Evolutionary conservation across 2,113 vertebrate genomes (phyloP), one percentile per base, ranked within the genome.

Genomic region (Prionailurus viverrinus): DNA sequence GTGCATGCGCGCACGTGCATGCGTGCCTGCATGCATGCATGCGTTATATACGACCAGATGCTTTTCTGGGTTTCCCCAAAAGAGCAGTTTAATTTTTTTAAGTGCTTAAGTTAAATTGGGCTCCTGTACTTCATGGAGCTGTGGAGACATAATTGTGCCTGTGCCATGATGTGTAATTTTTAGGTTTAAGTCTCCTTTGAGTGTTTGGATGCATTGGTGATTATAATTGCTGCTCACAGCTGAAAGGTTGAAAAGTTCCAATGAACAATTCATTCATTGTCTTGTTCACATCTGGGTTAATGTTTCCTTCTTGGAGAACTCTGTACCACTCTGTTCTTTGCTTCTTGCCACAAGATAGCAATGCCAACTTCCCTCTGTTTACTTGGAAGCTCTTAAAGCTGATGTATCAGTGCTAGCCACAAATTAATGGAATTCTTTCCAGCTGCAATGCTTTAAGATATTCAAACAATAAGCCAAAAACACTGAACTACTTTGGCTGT

Each of bases 341-440:
- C 98, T 97, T 97, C 96, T 98, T 97, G 98, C 98, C 98, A 98
- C 98, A 98, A 98, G 98, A 97, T 97, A 98, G 97, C 92, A 76
- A 97, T 98, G 98, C 98, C 98, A 98, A 98, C 98, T 99, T 98
- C 98, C 97, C 95, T 98, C 97, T 99, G 98, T 98, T 99, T 98
- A 98, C 97, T 98, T 98, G 98, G 98, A 98, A 99, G 97, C 97
- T 98, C 98, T 97, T 97, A 97, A 98, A 97, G 97, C 97, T 99
- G 98, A 98, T 98, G 97, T 97, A 99, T 98, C 78, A 87, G 98
- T 98, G 97, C 97, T 99, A 98, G 98, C 98, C 98, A 98, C 98
- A 99, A 98, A 98, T 98, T 98, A 98, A 98, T 98, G 95, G 98
- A 98, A 99, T 98, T 98, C 98, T 98, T 99, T 99, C 98, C 98